Percentiles rank a stretch among this genome's conserved stretches.
phyloP scores from a whole-genome alignment of 2,113 vertebrate species.

The Ailurus styani region DNA sequence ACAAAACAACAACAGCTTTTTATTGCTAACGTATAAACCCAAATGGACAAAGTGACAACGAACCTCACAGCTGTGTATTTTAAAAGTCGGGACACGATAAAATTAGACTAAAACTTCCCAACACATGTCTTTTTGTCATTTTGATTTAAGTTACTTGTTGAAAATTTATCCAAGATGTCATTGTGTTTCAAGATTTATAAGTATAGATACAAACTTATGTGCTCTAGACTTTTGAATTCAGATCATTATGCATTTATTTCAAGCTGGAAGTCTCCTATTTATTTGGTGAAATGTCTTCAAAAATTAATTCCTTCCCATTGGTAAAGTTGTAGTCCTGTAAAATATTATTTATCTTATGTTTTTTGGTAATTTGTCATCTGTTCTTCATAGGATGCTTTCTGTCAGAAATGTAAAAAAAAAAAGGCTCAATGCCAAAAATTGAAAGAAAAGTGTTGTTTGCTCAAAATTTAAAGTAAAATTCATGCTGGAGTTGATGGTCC shows the following conservation, averaged over 20 bases:
- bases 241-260: neutral
- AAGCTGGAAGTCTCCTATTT: neutral
- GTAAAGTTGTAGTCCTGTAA: neutral
- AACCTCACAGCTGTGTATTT: neutral
- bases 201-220: neutral
- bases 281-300: neutral
- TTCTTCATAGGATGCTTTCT: neutral
- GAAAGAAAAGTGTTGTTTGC: neutral
- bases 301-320: neutral
- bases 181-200: neutral
- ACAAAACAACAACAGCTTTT: neutral
- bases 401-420: neutral
- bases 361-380: neutral
- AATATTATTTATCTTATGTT: neutral
- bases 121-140: neutral
- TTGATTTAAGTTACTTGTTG: neutral
- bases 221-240: neutral
- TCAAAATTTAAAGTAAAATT: constrained; percentile 6
- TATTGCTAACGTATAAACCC: neutral
- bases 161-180: neutral
- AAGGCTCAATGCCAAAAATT: neutral
- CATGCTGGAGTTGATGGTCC: neutral
- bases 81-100: neutral
- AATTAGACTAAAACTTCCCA: constrained; percentile 3
- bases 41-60: neutral